Conservation (phyloP, 2,797 vertebrate genomes). For the Oreochromis mossambicus region DNA sequence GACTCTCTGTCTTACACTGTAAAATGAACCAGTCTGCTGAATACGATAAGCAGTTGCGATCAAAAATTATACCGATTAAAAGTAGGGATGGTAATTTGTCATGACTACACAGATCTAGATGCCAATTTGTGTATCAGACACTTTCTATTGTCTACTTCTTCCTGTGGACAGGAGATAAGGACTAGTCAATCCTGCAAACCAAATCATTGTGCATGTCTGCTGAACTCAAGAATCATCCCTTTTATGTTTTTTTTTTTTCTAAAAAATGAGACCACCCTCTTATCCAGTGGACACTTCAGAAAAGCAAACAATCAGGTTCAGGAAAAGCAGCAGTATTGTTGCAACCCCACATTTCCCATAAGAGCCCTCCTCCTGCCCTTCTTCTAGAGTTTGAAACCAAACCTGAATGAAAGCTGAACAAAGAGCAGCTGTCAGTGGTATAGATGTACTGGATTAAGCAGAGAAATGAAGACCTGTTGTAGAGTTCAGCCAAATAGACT, state of each 20-base stretch:
- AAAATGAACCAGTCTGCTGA: neutral
- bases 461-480: slow-evolving; percentile 64
- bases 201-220: slow-evolving; percentile 2
- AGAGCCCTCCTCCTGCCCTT: slow-evolving; percentile 25
- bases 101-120: neutral
- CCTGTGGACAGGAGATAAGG: neutral
- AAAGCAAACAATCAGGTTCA: slow-evolving; percentile 66
- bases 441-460: slow-evolving; percentile 52
- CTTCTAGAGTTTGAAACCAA: slow-evolving; percentile 44
- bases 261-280: slow-evolving; percentile 8
- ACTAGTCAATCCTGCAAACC: neutral
- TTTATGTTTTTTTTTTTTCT: neutral
- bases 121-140: neutral
- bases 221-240: slow-evolving; percentile 30
- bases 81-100: slow-evolving; percentile 8
- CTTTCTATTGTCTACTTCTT: slow-evolving; percentile 2
- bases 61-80: slow-evolving; percentile 26
- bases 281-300: slow-evolving; percentile 53
- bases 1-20: neutral
- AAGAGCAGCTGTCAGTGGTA: slow-evolving; percentile 60
- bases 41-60: slow-evolving; percentile 9
- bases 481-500: slow-evolving; percentile 58
- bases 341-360: slow-evolving; percentile 45
- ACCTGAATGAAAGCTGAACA: slow-evolving; percentile 60
- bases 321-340: slow-evolving; percentile 61